Conservation (phyloP, 1,140 invertebrate genomes). For the Arctopsyche grandis region DNA sequence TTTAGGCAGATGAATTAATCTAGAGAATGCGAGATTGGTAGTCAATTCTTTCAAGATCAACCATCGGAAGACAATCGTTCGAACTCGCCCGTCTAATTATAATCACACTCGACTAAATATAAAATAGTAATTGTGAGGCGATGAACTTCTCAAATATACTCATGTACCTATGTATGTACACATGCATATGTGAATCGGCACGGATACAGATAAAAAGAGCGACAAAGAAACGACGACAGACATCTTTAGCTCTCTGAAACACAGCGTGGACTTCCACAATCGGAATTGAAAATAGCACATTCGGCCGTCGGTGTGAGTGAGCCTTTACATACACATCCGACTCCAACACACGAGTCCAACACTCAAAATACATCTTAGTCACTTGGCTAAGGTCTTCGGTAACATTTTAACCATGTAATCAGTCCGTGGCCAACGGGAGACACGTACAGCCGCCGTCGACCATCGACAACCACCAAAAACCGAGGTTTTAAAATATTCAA, state of each 20-base stretch:
- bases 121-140: neutral
- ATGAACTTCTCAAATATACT: neutral
- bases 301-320: neutral
- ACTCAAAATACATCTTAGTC: constrained; percentile 38
- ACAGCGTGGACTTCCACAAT: constrained; percentile 22
- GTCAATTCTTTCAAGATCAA: too few relatives aligned
- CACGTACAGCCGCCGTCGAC: neutral
- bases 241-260: too few relatives aligned
- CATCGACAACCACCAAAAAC: neutral
- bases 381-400: constrained; percentile 41
- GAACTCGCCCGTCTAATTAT: too few relatives aligned
- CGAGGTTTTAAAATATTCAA: neutral
- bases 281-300: constrained; percentile 25
- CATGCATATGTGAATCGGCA: neutral
- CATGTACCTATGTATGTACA: neutral
- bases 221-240: neutral
- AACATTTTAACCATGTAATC: constrained; percentile 39
- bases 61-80: too few relatives aligned
- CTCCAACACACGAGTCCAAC: neutral
- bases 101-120: too few relatives aligned
- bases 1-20: too few relatives aligned
- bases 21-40: too few relatives aligned
- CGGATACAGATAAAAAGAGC: neutral
- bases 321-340: neutral
- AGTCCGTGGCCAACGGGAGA: constrained; percentile 16